A percentile compares a stretch with the other conserved stretches of the same genome.
Conservation (phyloP, 2,888 invertebrate species). For the Tholera decimalis region DNA sequence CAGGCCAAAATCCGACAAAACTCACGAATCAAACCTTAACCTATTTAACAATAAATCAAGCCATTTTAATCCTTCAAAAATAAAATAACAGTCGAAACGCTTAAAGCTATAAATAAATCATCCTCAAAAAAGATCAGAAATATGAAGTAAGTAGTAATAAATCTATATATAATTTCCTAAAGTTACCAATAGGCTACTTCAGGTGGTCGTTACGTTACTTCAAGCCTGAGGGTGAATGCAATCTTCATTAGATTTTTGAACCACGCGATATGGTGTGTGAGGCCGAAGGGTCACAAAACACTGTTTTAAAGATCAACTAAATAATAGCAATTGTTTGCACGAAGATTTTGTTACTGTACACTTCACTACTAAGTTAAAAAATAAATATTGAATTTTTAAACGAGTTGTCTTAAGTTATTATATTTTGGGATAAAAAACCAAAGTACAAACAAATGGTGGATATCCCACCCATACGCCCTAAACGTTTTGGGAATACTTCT, state of each 20-base stretch:
- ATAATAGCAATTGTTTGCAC: slow-evolving; percentile 52
- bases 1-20: slow-evolving; percentile 52
- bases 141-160: slow-evolving; percentile 85
- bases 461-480: no score
- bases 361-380: neutral
- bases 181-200: slow-evolving; percentile 86
- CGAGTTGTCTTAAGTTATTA: no score
- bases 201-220: slow-evolving; percentile 86
- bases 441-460: no score
- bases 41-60: slow-evolving; percentile 67
- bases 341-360: slow-evolving; percentile 7
- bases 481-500: no score
- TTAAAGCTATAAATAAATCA: slow-evolving; percentile 87
- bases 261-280: slow-evolving; percentile 60
- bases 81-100: slow-evolving; percentile 72
- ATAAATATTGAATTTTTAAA: neutral
- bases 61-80: slow-evolving; percentile 60
- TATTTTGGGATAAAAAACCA: neutral
- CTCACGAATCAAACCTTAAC: slow-evolving; percentile 52
- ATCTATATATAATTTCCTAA: slow-evolving; percentile 86
- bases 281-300: slow-evolving; percentile 40
- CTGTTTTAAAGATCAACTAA: slow-evolving; percentile 18
- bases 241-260: slow-evolving; percentile 86
- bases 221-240: slow-evolving; percentile 79
- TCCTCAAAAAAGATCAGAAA: slow-evolving; percentile 82